A percentile compares a stretch with the other conserved stretches of the same genome.
Conservation (phyloP, 1,140 invertebrate genomes). For the Drosophila virilis region DNA sequence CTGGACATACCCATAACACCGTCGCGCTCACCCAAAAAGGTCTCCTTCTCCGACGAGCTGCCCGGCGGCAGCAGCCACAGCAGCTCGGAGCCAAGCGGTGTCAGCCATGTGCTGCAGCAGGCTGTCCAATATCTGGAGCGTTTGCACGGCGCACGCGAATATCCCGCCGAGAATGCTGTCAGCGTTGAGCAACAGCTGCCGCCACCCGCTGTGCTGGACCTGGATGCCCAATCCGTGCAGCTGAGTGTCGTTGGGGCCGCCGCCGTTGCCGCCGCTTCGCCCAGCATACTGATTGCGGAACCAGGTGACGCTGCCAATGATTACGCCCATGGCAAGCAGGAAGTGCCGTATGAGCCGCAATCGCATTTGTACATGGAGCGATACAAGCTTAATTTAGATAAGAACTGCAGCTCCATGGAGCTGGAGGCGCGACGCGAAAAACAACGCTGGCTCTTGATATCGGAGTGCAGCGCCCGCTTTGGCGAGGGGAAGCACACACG, state of each 20-base stretch:
- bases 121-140: slow-evolving; percentile 78
- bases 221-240: slow-evolving; percentile 38
- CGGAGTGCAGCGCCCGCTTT: slow-evolving; percentile 81
- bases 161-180: slow-evolving; percentile 12
- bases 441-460: slow-evolving; percentile 83
- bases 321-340: slow-evolving; percentile 54
- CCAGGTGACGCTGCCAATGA: slow-evolving; percentile 21
- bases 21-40: slow-evolving; percentile 80
- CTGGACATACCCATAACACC: slow-evolving; percentile 76
- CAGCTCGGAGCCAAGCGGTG: slow-evolving; percentile 50
- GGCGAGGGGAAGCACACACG: slow-evolving; percentile 83
- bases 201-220: slow-evolving; percentile 50
- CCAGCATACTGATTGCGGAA: slow-evolving; percentile 67
- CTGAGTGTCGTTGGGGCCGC: background rate
- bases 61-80: slow-evolving; percentile 38
- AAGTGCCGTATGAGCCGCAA: slow-evolving; percentile 73
- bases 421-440: slow-evolving; percentile 83
- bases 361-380: slow-evolving; percentile 81
- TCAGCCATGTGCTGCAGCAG: slow-evolving; percentile 78
- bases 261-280: slow-evolving; percentile 47
- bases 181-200: slow-evolving; percentile 18
- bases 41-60: slow-evolving; percentile 80
- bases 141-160: slow-evolving; percentile 69
- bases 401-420: slow-evolving; percentile 84
- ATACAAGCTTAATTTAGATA: slow-evolving; percentile 84